Evolutionary conservation across 2,797 vertebrate species (phyloP).

Genomic region (Tenualosa thibaudeaui): DNA sequence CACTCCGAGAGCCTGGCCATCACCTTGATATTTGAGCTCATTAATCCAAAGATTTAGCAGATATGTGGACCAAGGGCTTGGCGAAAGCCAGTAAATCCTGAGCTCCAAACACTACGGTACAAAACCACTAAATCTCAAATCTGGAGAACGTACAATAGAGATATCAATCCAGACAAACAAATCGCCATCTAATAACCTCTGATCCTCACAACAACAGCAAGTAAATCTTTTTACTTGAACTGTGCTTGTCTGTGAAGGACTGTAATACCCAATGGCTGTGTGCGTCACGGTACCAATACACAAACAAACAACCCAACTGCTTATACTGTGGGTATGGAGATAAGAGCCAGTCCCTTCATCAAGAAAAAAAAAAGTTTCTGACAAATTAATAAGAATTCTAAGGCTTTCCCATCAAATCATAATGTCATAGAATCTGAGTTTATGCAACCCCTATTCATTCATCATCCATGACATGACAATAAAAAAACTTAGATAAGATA

Average conservation of each 20-base stretch:
- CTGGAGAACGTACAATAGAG: not conserved
- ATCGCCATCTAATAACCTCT: not conserved
- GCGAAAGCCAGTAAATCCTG: not conserved
- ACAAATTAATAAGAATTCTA: too few relatives aligned
- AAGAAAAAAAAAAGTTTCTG: not conserved
- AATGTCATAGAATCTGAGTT: not conserved
- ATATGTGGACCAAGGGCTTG: not conserved
- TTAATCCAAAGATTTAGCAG: not conserved
- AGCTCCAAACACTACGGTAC: not conserved
- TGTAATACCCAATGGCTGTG: not conserved
- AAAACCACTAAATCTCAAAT: not conserved
- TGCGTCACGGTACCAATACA: not conserved
- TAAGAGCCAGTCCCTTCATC: not conserved
- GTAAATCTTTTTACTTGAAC: not conserved
- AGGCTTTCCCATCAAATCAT: not conserved
- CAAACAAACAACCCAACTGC: not conserved
- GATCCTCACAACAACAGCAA: not conserved
- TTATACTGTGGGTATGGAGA: not conserved
- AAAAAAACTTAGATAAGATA: too few relatives aligned
- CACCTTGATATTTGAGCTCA: not conserved
- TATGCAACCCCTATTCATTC: too few relatives aligned
- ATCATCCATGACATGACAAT: too few relatives aligned
- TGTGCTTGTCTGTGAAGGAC: not conserved
- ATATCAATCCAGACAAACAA: conserved; percentile 1
- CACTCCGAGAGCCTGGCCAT: not conserved